Evolutionary conservation across 2,797 vertebrate species (phyloP).

Genomic region (Sebastes jordani): DNA sequence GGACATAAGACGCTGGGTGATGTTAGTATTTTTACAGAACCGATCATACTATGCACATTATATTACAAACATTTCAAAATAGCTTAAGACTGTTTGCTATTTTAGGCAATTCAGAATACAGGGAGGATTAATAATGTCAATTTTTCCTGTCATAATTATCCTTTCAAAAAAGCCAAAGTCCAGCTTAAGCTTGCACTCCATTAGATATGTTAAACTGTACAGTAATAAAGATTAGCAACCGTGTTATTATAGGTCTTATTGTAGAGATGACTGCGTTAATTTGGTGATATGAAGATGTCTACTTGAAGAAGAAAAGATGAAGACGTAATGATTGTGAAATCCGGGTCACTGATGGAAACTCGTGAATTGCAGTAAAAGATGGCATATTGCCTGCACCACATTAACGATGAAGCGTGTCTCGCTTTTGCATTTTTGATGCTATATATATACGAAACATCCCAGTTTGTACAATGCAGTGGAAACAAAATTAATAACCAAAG

Average conservation of each 20-base stretch:
- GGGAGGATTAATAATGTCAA: conserved; percentile 6
- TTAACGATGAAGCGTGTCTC: background rate
- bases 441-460: background rate
- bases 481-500: background rate
- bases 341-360: too few relatives aligned
- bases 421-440: background rate
- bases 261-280: background rate
- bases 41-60: conserved; percentile 71
- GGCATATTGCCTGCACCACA: background rate
- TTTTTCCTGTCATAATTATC: background rate
- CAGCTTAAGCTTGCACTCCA: conserved; percentile 89
- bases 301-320: too few relatives aligned
- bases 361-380: background rate
- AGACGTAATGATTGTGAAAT: too few relatives aligned
- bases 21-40: conserved; percentile 48
- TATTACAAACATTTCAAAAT: conserved; percentile 66
- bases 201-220: conserved; percentile 54
- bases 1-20: conserved; percentile 38
- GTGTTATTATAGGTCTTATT: background rate
- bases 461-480: background rate
- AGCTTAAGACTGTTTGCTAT: conserved; percentile 57
- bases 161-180: conserved; percentile 87
- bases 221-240: conserved; percentile 12
- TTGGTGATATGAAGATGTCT: background rate
- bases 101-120: conserved; percentile 37